phyloP scores from a whole-genome alignment of 1,140 invertebrate species.

The Ladona fulva region DNA sequence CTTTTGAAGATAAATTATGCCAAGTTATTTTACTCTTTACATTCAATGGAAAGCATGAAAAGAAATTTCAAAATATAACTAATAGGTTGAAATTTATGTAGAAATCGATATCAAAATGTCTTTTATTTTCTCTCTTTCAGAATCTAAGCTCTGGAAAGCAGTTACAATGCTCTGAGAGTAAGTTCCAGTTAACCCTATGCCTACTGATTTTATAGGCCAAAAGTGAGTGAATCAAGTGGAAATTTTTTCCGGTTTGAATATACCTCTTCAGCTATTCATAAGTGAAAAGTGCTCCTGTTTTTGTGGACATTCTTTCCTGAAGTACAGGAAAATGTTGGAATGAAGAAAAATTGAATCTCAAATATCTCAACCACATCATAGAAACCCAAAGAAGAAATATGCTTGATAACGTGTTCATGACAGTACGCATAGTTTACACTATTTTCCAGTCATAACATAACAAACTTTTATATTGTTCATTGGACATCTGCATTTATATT shows the following conservation, averaged over 20 bases:
- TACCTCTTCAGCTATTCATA: background rate
- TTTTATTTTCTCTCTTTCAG: too few relatives aligned
- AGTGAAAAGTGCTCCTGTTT: background rate
- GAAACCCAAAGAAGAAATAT: background rate
- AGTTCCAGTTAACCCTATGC: background rate
- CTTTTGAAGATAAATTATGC: too few relatives aligned
- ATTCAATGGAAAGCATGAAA: too few relatives aligned
- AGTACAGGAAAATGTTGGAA: background rate
- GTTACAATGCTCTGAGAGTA: background rate
- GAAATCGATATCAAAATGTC: too few relatives aligned
- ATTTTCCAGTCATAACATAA: background rate
- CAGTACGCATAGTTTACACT: background rate
- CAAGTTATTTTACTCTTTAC: too few relatives aligned
- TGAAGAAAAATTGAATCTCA: background rate
- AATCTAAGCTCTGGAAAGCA: background rate
- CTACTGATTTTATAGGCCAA: background rate
- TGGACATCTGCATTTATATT: background rate
- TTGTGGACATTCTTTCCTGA: background rate
- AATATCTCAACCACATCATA: background rate
- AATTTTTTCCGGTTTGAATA: background rate
- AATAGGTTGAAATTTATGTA: too few relatives aligned
- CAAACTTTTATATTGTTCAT: constrained; percentile 5
- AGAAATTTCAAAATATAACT: too few relatives aligned
- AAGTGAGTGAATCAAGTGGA: background rate
- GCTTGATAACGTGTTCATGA: background rate